phyloP scores from a whole-genome alignment of 2,113 vertebrate genomes.

The Thomomys bottae region DNA sequence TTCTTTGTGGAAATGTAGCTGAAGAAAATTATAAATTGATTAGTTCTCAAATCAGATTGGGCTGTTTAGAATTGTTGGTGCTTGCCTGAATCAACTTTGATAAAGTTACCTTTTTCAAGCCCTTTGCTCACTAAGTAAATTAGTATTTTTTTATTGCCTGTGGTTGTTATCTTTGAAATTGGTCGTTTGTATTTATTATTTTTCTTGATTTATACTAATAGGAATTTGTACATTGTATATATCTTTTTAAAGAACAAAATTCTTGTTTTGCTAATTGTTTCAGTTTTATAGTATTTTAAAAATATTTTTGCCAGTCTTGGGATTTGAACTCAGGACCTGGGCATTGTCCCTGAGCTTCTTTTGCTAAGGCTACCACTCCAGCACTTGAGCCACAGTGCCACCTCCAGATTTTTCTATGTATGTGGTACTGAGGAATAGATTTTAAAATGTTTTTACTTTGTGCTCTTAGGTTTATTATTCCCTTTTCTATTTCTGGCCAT shows the following conservation, averaged over 20 bases:
- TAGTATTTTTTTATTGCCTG: neutral
- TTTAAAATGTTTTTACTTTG: neutral
- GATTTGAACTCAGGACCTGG: too few species aligned
- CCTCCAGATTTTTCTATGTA: too few species aligned
- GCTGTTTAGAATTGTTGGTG: constrained; percentile 19
- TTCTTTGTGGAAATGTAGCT: constrained; percentile 22
- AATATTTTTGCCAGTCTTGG: constrained; percentile 3
- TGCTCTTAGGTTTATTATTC: neutral
- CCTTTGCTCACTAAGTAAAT: constrained; percentile 9
- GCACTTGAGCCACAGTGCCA: too few species aligned
- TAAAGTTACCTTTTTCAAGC: neutral
- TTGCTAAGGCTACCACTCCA: too few species aligned
- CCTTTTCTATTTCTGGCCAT: neutral
- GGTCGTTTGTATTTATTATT: neutral
- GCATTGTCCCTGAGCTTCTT: too few species aligned
- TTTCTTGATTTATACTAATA: constrained; percentile 24
- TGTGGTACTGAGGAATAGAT: too few species aligned
- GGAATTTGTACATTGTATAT: constrained; percentile 1
- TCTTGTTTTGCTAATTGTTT: neutral
- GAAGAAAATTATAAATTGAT: neutral
- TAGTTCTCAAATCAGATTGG: neutral
- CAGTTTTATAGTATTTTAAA: neutral
- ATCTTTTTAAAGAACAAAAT: constrained; percentile 38
- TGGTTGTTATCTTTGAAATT: neutral
- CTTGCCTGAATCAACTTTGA: neutral